Evolutionary conservation across 2,113 vertebrate genomes (phyloP), one percentile per base, ranked within the genome.

Genomic region (Sinocyclocheilus maitianheensis): DNA sequence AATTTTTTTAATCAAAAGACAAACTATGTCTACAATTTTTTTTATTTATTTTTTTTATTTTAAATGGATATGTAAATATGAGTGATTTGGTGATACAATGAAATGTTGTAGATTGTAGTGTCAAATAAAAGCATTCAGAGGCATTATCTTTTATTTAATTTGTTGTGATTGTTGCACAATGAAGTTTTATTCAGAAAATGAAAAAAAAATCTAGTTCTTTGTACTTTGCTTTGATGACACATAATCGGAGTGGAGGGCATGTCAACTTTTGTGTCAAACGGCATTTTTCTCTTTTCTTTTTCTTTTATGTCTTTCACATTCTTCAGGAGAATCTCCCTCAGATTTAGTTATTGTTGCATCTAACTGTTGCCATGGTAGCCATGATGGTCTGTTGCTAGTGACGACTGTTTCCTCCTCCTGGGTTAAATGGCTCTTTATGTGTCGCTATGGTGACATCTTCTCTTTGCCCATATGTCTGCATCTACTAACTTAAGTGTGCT

Each of bases 311-410:
- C 67, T 72, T 84, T 72, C 51, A 77, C 53, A 37, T 86, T 43
- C 79, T 85, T 83, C 51, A 8, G 2, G 30, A 81, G 82, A 84
- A 85, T 88, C 85, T 43, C 67, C 82, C 78, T 76, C 43, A 77
- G 30, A 40, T 74, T 83, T 37, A 67, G 40, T 80, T 84, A 79
- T 77, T 87, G 87, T 90, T 88, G 87, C 85, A 51, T 85, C 76
- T 77, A 46, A 81, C 63, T 84, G 87, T 91, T 91, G 78, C 91
- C 86, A 89, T 89, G 87, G 89, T 77, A 84, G 58, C 86, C 24
- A 43, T 58, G 30, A 77, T 60, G 69, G 82, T 77, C 85, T 87
- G 69, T 46, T 46, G 46, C 71, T 62, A 86, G 60, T 85, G 80
- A 53, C 58, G 74, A 72, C 83, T 58, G 83, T 71, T 75, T 55